Evolutionary conservation across 2,888 invertebrate species (phyloP), one percentile per base, ranked within the genome.

Genomic region (Hemistola chrysoprasaria): DNA sequence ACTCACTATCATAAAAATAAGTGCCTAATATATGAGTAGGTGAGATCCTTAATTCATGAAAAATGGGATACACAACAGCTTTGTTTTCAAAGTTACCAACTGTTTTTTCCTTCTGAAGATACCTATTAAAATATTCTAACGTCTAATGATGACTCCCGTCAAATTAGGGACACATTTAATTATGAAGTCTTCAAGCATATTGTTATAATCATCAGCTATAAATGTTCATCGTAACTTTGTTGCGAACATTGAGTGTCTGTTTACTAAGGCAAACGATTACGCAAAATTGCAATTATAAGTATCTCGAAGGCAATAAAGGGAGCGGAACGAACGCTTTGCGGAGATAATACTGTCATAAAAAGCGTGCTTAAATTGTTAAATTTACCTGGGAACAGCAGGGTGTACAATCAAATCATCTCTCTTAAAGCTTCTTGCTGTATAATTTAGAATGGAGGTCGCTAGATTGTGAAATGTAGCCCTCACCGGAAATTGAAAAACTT

Each of bases 401-500:
- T 67, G 73, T 67, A 75, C 78, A 78, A 80, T 79, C 75, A 84
- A 80, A 81, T 77, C 74, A 80, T 80, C 72, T 74, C 65, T 71
- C 63, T 65, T 65, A 75, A 73, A 78, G 75, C 76, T 68, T 71
- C 71, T 80, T 74, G 78, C 77, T 71, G 70, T 78, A 80, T 66
- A 70, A 82, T 79, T 83, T 82, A 80, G 76, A 69, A 74, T 58
- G 71, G 59, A 76, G 73, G 76, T 73, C 62, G 68, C 71, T 65
- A 80, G 77, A 83, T 80, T 79, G 78, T 71, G 76, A 78, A 82
- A 78, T 74, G 75, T 75, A 68, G 72, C 68, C 65, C n/a, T 65
- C 74, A 65, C 78, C 83, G 86, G 87, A 85, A 85, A 87, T 86
- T 86, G 85, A 84, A 86, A 87, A 87, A 85, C 77, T 87, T 85